These are phyloP conservation scores for Drosophila lacertosa DNA, from an alignment of 1,140 invertebrate species.

Conservation along the genomic window DNA sequence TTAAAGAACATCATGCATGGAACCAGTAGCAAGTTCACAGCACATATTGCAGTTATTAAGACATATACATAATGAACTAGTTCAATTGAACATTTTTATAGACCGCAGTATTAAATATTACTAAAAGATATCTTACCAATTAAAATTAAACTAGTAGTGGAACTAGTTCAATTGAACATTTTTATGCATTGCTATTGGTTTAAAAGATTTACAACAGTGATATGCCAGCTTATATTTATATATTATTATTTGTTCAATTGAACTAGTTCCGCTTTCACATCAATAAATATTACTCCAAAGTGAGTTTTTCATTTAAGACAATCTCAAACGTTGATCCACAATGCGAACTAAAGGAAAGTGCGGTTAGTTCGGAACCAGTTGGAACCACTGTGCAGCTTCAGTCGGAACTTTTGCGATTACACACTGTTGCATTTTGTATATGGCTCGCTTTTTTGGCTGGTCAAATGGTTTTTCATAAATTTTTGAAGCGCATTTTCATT, in stretches of 20 bases:
- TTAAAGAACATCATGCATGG: too few species aligned
- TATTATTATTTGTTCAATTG: background rate
- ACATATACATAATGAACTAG: background rate
- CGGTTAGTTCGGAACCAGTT: constrained; percentile 11
- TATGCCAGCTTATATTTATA: too few species aligned
- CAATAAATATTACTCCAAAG: too few species aligned
- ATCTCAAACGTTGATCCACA: too few species aligned
- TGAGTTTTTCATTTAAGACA: background rate
- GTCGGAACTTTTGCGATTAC: constrained; percentile 49
- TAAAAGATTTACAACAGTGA: too few species aligned
- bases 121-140: too few species aligned
- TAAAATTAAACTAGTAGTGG: too few species aligned
- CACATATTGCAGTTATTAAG: too few species aligned
- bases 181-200: too few species aligned
- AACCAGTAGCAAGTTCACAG: too few species aligned
- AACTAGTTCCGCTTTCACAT: background rate
- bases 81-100: background rate
- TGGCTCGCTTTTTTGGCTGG: constrained; percentile 42
- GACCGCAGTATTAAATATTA: too few species aligned
- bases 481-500: constrained; percentile 72
- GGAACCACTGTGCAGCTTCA: constrained; percentile 7
- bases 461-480: constrained; percentile 72
- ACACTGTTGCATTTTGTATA: constrained; percentile 50
- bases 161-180: constrained; percentile 1
- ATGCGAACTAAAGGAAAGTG: too few species aligned